Base-by-base conservation (phyloP, 2,113 vertebrate species). In the Uria aalge region DNA sequence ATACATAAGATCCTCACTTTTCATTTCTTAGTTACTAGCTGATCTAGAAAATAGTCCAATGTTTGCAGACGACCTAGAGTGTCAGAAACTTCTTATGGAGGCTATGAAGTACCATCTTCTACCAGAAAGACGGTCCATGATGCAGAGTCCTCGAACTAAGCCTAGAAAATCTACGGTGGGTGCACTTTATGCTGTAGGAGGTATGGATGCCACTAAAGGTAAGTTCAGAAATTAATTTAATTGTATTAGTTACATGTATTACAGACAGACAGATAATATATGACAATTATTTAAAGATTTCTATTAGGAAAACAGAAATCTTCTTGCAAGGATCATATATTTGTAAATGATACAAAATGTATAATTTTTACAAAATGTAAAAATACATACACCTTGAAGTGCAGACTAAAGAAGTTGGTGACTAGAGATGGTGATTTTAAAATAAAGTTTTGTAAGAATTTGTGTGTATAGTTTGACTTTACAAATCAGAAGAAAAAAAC, bases 91-190 rank as follows among this genome's bases (percentile, higher is more conserved):
- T 12, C 98, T 99, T 14, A 99, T 99, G 99, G 99, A 99, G 98
- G 99, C 99, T 60, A 99, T 99, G 99, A 99, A 99, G 90, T 99
- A 99, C 76, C 99, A 99, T 82, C 98, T 99, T 8, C 97, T 99
- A 73, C 99, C 99, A 11, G 99, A 99, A 75, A 98, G 99, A 86
- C 97, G 99, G 21, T 98, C 99, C 14, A 99, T 99, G 99, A 98
- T 99, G 98, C 99, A 99, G 94, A 99, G 99, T 73, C 99, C 99
- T 30, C 98, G 99, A 71, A 99, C 99, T 8, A 99, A 99, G 94
- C 99, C 99, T 11, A 98, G 99, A n/a, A 99, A 99, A 96, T 99
- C 99, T 36, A 99, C 99, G 6, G 99, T 99, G 43, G 99, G 99
- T 11, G 98, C 99, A 18, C 99, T 99, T 57, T 99, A 99, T 92